These are phyloP conservation scores for Neostethus bicornis DNA, from an alignment of 2,797 vertebrate genomes.

Conservation along the genomic window DNA sequence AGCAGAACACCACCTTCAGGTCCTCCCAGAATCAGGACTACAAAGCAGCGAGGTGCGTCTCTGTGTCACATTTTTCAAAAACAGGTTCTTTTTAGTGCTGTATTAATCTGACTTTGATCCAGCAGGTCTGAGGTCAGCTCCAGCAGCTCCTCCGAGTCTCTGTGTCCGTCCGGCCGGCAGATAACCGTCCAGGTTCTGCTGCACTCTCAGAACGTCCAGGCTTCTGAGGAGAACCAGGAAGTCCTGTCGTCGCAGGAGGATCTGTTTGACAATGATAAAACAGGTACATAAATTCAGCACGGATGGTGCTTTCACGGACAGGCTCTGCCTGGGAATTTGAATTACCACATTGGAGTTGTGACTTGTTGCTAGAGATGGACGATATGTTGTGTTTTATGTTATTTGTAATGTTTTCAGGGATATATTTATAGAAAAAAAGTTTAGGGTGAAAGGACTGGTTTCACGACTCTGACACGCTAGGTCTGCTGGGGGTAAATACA, in stretches of 20 bases:
- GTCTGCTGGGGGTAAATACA: too few species aligned
- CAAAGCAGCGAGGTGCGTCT: slow-evolving; percentile 64
- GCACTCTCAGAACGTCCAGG: slow-evolving; percentile 70
- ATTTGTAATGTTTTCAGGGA: too few species aligned
- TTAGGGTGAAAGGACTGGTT: too few species aligned
- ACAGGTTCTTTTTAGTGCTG: accelerated
- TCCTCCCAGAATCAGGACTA: slow-evolving; percentile 49
- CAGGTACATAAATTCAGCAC: slow-evolving; percentile 48
- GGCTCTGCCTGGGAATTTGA: background rate
- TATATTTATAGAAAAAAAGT: too few species aligned
- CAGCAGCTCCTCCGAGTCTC: slow-evolving; percentile 72
- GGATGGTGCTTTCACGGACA: background rate
- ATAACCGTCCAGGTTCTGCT: slow-evolving; percentile 66
- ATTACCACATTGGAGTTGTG: too few species aligned
- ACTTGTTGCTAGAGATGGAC: too few species aligned
- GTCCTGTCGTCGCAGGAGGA: slow-evolving; percentile 90
- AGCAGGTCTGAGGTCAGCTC: slow-evolving; percentile 75
- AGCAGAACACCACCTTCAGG: slow-evolving; percentile 40
- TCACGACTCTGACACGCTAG: too few species aligned
- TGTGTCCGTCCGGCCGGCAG: slow-evolving; percentile 53
- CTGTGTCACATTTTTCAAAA: background rate
- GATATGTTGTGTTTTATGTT: too few species aligned
- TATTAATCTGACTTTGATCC: background rate
- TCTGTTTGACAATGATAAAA: slow-evolving; percentile 84
- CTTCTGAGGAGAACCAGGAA: slow-evolving; percentile 67